Conservation (phyloP, 2,888 invertebrate species). For the Thereva unica region DNA sequence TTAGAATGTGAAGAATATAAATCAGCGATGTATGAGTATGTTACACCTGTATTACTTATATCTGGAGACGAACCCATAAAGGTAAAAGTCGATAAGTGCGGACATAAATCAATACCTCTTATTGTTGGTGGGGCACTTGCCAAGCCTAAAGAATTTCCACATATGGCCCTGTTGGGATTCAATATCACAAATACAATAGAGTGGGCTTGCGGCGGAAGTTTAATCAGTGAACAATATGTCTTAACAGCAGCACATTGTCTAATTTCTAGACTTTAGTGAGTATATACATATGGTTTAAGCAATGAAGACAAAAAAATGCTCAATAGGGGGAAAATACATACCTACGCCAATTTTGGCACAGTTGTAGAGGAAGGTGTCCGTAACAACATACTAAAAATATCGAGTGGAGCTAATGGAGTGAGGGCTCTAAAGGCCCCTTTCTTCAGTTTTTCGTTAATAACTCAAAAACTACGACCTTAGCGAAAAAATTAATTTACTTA, state of each 20-base stretch:
- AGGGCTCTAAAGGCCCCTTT: too few relatives aligned
- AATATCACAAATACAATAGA: conserved; percentile 32
- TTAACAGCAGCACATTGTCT: conserved; percentile 64
- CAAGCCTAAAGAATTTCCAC: conserved; percentile 51
- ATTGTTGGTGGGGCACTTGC: conserved; percentile 49
- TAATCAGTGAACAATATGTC: conserved; percentile 61
- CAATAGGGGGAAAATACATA: too few relatives aligned
- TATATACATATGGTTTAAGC: conserved; percentile 12
- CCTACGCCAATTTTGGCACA: too few relatives aligned
- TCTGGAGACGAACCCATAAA: conserved; percentile 1
- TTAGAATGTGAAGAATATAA: conserved; percentile 40
- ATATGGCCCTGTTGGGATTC: conserved; percentile 49
- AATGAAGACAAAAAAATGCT: too few relatives aligned
- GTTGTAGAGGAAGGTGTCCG: too few relatives aligned
- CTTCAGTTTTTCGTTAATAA: too few relatives aligned
- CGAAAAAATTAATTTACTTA: too few relatives aligned
- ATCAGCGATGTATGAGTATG: conserved; percentile 33
- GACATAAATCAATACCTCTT: conserved; percentile 57
- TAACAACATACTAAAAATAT: too few relatives aligned
- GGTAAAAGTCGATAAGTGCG: conserved; percentile 38
- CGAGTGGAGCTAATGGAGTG: too few relatives aligned
- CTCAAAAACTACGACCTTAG: too few relatives aligned
- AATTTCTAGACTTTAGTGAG: conserved; percentile 42
- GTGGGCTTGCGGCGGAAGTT: conserved; percentile 62
- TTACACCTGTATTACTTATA: background rate